These are phyloP conservation scores for Scaeva pyrastri DNA, from an alignment of 2,888 invertebrate genomes.

Conservation along the genomic window DNA sequence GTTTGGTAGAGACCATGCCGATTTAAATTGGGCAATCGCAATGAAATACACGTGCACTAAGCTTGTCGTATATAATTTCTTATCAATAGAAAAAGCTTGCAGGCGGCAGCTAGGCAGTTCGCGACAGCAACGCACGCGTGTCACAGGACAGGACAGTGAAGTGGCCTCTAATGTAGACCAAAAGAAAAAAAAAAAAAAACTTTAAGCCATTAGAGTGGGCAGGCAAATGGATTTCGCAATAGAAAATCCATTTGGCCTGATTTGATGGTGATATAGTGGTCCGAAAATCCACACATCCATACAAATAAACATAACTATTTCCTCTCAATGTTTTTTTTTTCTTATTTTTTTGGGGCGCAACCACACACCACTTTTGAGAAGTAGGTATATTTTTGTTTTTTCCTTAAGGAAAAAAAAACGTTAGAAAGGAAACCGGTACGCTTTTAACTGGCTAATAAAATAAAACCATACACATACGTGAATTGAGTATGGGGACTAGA, in stretches of 20 bases:
- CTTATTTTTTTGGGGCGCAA: constrained; percentile 53
- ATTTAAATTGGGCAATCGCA: constrained; percentile 62
- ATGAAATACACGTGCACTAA: constrained; percentile 31
- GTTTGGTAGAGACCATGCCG: constrained; percentile 38
- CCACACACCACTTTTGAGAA: constrained; percentile 10
- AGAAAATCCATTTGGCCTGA: constrained; percentile 54
- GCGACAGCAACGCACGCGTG: constrained; percentile 52
- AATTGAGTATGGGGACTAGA: constrained; percentile 37
- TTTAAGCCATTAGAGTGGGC: constrained; percentile 55
- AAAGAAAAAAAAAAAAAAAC: not conserved
- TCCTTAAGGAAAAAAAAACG: constrained; percentile 45
- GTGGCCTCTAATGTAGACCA: constrained; percentile 46
- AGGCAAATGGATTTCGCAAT: constrained; percentile 72
- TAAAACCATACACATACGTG: constrained; percentile 23
- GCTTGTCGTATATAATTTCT: constrained; percentile 5
- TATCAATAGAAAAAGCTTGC: constrained; percentile 43
- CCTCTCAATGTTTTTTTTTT: constrained; percentile 27
- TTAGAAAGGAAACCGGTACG: constrained; percentile 75
- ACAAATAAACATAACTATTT: constrained; percentile 36
- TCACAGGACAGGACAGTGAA: constrained; percentile 52
- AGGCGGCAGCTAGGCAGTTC: not conserved
- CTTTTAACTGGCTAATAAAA: constrained; percentile 31
- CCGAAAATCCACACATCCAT: not conserved
- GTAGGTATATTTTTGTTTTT: constrained; percentile 30
- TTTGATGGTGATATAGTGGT: constrained; percentile 42